phyloP scores from a whole-genome alignment of 2,797 vertebrate genomes.

The Labroides dimidiatus region DNA sequence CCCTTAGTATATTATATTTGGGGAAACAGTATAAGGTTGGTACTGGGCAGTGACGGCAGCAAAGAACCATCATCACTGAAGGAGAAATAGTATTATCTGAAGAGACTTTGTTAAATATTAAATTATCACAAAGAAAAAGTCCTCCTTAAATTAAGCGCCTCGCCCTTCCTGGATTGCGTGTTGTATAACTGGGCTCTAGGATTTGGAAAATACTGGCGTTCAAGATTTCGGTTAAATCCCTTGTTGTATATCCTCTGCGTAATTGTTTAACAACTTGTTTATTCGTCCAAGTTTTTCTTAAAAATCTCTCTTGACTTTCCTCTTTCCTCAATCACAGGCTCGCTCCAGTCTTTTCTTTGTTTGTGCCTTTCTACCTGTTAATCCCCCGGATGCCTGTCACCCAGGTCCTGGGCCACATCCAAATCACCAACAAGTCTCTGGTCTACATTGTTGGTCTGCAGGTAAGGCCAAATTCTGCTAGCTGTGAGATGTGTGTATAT shows the following conservation, averaged over 20 bases:
- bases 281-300: too few relatives aligned
- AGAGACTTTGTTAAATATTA: too few relatives aligned
- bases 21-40: constrained; percentile 6
- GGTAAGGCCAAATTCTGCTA: constrained; percentile 44
- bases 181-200: too few relatives aligned
- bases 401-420: constrained; percentile 91
- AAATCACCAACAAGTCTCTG: constrained; percentile 97
- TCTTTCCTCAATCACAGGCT: constrained; percentile 79
- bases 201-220: too few relatives aligned
- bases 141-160: too few relatives aligned
- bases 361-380: constrained; percentile 95
- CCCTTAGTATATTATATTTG: constrained; percentile 19
- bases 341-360: constrained; percentile 93
- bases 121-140: too few relatives aligned
- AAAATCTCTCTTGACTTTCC: not conserved
- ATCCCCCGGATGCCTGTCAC: constrained; percentile 94
- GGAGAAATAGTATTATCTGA: too few relatives aligned
- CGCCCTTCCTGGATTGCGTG: too few relatives aligned
- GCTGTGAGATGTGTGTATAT: not conserved
- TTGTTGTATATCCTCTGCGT: too few relatives aligned
- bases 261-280: too few relatives aligned
- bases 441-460: constrained; percentile 89
- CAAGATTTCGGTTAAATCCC: too few relatives aligned
- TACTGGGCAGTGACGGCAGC: constrained; percentile 20
- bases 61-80: not conserved